phyloP scores from a whole-genome alignment of 2,113 vertebrate genomes.

The Pan paniscus region DNA sequence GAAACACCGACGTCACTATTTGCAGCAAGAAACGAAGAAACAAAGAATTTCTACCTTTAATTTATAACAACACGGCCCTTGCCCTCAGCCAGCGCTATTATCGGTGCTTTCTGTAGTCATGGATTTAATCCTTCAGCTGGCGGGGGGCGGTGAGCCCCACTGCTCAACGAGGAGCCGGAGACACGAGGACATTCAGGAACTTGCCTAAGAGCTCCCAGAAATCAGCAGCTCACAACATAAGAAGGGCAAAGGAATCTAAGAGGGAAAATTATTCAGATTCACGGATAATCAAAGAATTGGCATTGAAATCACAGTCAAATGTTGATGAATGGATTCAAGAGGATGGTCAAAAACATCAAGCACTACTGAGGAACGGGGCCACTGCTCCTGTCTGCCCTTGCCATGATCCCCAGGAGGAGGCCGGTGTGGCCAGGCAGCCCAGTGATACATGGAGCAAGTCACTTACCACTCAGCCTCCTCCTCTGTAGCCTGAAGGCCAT shows the following conservation, averaged over 20 bases:
- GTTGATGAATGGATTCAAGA: rapidly evolving
- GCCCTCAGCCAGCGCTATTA: rapidly evolving
- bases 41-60: rapidly evolving
- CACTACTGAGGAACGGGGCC: rapidly evolving
- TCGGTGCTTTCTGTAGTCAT: rapidly evolving
- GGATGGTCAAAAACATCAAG: rapidly evolving
- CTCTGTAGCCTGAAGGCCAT: too few species aligned
- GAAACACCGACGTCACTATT: rapidly evolving
- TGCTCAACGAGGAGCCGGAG: rapidly evolving
- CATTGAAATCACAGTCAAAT: rapidly evolving
- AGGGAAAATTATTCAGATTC: background rate
- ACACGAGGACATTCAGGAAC: background rate
- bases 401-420: rapidly evolving
- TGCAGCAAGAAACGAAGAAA: rapidly evolving
- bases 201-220: rapidly evolving
- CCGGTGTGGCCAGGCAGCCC: rapidly evolving
- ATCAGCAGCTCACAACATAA: background rate
- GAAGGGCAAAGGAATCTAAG: background rate
- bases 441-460: rapidly evolving
- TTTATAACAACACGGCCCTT: rapidly evolving
- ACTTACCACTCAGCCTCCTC: background rate
- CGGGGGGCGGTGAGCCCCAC: rapidly evolving
- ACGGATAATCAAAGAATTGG: background rate
- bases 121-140: rapidly evolving
- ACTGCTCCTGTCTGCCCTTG: background rate